Evolutionary conservation across 2,888 invertebrate species (phyloP).

Genomic region (Sceliomorpha sp.): DNA sequence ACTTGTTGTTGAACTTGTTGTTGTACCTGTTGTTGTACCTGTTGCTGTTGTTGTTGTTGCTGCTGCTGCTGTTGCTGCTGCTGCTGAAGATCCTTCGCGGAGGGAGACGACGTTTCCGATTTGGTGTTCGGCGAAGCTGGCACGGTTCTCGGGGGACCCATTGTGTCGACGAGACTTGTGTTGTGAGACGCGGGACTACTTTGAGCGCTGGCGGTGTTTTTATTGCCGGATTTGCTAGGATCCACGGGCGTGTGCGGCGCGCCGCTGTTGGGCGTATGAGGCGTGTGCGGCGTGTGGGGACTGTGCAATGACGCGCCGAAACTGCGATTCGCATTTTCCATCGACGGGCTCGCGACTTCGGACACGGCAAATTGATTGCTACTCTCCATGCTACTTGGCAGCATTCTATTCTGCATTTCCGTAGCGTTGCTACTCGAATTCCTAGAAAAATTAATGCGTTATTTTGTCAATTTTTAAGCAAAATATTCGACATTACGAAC

Average conservation of each 20-base stretch:
- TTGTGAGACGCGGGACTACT: conserved; percentile 77
- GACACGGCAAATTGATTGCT: conserved; percentile 72
- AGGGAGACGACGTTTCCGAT: conserved; percentile 75
- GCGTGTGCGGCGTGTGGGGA: conserved; percentile 78
- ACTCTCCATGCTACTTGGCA: conserved; percentile 70
- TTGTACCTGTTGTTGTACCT: conserved; percentile 72
- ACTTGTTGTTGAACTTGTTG: conserved; percentile 70
- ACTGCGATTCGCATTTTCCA: conserved; percentile 76
- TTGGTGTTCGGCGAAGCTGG: conserved; percentile 78
- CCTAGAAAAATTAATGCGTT: conserved; percentile 51
- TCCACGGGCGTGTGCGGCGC: conserved; percentile 77
- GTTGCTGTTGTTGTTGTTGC: conserved; percentile 63
- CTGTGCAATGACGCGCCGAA: conserved; percentile 76
- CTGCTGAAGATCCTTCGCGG: conserved; percentile 69
- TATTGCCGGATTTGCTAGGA: conserved; percentile 68
- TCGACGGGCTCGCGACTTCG: conserved; percentile 77
- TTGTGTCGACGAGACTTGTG: conserved; percentile 72
- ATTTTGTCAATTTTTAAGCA: too few species aligned
- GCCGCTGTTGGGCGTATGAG: conserved; percentile 75
- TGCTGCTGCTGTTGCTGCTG: conserved; percentile 65
- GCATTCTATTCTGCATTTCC: conserved; percentile 73
- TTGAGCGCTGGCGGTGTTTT: conserved; percentile 75
- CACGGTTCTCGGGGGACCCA: conserved; percentile 77
- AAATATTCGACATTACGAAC: background rate
- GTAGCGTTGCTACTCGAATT: conserved; percentile 69